Conservation (phyloP, 2,888 invertebrate genomes). For the Gonocerus acuteangulatus region DNA sequence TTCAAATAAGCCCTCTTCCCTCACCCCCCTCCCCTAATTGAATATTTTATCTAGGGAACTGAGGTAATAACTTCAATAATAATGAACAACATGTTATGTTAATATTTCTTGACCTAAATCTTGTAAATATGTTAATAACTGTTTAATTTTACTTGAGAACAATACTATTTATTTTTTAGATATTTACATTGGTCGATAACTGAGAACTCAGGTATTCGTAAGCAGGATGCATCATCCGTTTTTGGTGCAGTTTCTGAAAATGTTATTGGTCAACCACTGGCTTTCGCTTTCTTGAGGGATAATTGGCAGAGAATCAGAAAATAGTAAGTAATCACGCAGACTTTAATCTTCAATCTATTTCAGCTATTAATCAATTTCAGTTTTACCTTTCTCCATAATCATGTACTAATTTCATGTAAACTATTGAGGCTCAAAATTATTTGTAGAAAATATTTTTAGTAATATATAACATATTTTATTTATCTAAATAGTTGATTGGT, state of each 20-base stretch:
- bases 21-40: too few species aligned
- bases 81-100: too few species aligned
- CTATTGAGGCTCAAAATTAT: too few species aligned
- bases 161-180: slow-evolving; percentile 42
- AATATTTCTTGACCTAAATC: too few species aligned
- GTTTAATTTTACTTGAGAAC: too few species aligned
- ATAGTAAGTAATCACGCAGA: slow-evolving; percentile 54
- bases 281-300: slow-evolving; percentile 67
- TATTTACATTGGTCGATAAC: slow-evolving; percentile 67
- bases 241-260: slow-evolving; percentile 69
- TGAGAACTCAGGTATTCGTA: slow-evolving; percentile 67
- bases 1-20: too few species aligned
- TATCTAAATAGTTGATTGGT: too few species aligned
- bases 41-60: too few species aligned
- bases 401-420: neutral
- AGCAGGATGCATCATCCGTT: slow-evolving; percentile 71
- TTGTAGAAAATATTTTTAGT: too few species aligned
- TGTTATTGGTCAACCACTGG: slow-evolving; percentile 70
- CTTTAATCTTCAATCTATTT: neutral
- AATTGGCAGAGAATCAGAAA: slow-evolving; percentile 62
- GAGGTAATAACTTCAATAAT: too few species aligned
- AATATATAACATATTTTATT: too few species aligned
- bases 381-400: neutral
- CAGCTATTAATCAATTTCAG: neutral
- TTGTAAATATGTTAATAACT: too few species aligned